These are phyloP conservation scores for Bothrops jararaca DNA, from an alignment of 2,113 vertebrate genomes.

Conservation along the genomic window DNA sequence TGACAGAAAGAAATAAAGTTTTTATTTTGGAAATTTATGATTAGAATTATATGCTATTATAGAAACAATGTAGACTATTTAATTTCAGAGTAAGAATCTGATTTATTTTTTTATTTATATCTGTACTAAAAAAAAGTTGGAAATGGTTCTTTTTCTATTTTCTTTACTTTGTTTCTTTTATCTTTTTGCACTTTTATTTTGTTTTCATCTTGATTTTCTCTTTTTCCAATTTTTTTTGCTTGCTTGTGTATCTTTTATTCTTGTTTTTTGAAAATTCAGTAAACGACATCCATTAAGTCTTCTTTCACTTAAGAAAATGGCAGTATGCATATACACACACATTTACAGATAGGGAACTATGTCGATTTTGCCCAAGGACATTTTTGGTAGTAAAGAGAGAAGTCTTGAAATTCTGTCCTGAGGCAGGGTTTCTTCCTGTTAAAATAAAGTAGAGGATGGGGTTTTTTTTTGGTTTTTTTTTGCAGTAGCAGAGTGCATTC, in stretches of 20 bases:
- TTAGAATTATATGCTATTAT: background rate
- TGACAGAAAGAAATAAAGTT: background rate
- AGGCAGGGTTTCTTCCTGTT: background rate
- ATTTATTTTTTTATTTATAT: background rate
- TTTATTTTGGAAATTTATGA: background rate
- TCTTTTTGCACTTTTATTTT: too few relatives aligned
- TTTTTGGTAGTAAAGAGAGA: background rate
- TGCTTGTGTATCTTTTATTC: background rate
- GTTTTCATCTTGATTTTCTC: too few relatives aligned
- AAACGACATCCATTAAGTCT: background rate
- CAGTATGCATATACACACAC: background rate
- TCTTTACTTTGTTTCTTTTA: too few relatives aligned
- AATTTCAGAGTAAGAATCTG: background rate
- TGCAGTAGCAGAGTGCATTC: background rate
- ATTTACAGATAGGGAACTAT: background rate
- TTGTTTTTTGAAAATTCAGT: background rate
- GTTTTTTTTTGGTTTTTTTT: background rate
- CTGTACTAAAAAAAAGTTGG: background rate
- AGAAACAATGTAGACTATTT: background rate
- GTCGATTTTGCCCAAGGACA: background rate
- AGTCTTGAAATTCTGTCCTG: background rate
- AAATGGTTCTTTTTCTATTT: too few relatives aligned
- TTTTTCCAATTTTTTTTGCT: too few relatives aligned
- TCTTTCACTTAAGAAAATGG: background rate
- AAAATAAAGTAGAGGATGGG: background rate